phyloP scores from a whole-genome alignment of 2,797 vertebrate species.

The Poliocrania exsul region DNA sequence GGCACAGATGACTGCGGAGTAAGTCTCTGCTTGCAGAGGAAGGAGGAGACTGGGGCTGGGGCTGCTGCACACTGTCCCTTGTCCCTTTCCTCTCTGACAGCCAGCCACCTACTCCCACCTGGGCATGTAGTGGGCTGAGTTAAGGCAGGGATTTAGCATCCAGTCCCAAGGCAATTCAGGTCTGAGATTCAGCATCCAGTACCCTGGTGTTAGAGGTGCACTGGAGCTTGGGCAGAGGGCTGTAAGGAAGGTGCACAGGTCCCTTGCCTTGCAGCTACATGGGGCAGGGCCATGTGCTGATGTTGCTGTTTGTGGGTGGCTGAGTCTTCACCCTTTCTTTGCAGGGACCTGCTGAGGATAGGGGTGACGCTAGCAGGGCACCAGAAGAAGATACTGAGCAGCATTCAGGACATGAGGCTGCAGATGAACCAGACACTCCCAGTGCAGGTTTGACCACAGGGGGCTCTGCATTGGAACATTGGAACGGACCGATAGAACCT shows the following conservation, averaged over 20 bases:
- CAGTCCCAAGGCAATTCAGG: neutral
- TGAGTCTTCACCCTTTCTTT: slow-evolving; percentile 1
- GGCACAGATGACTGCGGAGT: slow-evolving; percentile 95
- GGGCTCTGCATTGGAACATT: slow-evolving; percentile 74
- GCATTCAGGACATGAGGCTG: slow-evolving; percentile 98
- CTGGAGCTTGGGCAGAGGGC: neutral
- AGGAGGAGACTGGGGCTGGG: neutral
- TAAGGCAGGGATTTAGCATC: neutral
- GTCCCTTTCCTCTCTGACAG: neutral
- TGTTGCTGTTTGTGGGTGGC: neutral
- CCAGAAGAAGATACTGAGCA: slow-evolving; percentile 98
- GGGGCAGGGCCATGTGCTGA: neutral
- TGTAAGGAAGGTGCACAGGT: neutral
- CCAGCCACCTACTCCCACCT: neutral
- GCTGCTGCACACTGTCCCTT: neutral
- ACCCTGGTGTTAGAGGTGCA: neutral
- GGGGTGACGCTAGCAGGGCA: slow-evolving; percentile 96
- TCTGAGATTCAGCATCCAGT: neutral
- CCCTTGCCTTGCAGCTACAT: neutral
- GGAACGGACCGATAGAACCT: slow-evolving; percentile 62
- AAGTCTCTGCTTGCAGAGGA: slow-evolving; percentile 46
- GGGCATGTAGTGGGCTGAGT: neutral
- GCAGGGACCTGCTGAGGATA: slow-evolving; percentile 95
- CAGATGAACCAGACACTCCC: slow-evolving; percentile 99
- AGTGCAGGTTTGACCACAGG: slow-evolving; percentile 92